Evolutionary conservation across 2,113 vertebrate genomes (phyloP), one percentile per base, ranked within the genome.

Genomic region (Grammomys dolichurus): DNA sequence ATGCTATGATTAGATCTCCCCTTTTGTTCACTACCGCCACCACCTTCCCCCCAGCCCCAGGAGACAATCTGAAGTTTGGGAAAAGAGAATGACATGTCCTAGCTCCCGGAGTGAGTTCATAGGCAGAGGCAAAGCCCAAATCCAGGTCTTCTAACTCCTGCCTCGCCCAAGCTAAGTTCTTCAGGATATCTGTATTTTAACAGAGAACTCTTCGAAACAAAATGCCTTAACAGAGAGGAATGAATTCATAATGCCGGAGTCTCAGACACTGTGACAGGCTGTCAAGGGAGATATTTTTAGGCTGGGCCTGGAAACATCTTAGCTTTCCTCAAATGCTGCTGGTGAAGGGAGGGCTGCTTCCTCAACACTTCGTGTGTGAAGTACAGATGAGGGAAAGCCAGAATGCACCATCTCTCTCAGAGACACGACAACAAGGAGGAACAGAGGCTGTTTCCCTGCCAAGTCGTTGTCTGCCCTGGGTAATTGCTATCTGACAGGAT

Each of bases 201-300:
- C 85, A 8, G 92, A 93, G 85, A 95, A 77, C 80, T 95, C 96
- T 73, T 77, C 56, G 94, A 94, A 97, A 96, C 96, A 97, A 97
- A 97, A 97, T 2, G 78, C 82, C 93, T 80, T 94, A 92, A 95
- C 92, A 87, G 91, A 94, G 91, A 96, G 91, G 89, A 94, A 96
- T 96, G 96, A 95, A 96, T 97, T 94, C 95, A 95, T 96, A 97
- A 97, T 95, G 86, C 93, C 43, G 87, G 96, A 75, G 73, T 95
- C 82, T 89, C 97, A 96, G 94, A 91, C 96, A 54, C 73, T 2
- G 73, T 95, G 97, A 97, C 96, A 97, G 94, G 94, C 82, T 98
- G 97, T 97, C 97, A 97, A 80, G 97, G 96, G 96, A 97, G 97
- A 96, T 98, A 96, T 97, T 97, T 97, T 98, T 97, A 97, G 97